Conservation (phyloP, 1,140 invertebrate genomes). For the Leguminivora glycinivorella region DNA sequence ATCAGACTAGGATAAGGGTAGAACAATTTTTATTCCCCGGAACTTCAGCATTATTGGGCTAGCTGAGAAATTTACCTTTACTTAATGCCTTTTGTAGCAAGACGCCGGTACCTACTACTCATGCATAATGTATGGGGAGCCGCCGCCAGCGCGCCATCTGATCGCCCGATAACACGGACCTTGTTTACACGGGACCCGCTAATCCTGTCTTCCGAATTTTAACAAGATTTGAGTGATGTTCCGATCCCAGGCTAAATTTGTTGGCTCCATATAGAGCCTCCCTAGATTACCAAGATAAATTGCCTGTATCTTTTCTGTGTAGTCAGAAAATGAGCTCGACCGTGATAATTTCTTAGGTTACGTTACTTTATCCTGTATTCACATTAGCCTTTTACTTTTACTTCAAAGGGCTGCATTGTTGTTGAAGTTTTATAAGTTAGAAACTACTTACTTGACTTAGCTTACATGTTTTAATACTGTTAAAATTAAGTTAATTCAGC, state of each 20-base stretch:
- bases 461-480: slow-evolving; percentile 16
- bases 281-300: slow-evolving; percentile 39
- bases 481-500: neutral
- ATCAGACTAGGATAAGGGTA: slow-evolving; percentile 1
- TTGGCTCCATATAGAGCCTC: slow-evolving; percentile 28
- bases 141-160: slow-evolving; percentile 50
- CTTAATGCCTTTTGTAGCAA: slow-evolving; percentile 38
- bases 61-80: slow-evolving; percentile 18
- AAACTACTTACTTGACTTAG: neutral
- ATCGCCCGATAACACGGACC: slow-evolving; percentile 57
- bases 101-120: slow-evolving; percentile 42
- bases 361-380: neutral
- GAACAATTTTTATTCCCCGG: slow-evolving; percentile 16
- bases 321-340: slow-evolving; percentile 17
- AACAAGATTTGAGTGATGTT: slow-evolving; percentile 61
- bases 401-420: slow-evolving; percentile 3
- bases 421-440: neutral
- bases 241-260: slow-evolving; percentile 37
- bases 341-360: slow-evolving; percentile 26
- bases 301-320: slow-evolving; percentile 24
- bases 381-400: neutral
- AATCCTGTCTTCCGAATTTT: slow-evolving; percentile 62
- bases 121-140: slow-evolving; percentile 64
- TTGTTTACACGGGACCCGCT: slow-evolving; percentile 62
- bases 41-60: neutral